Base-by-base conservation (phyloP, 2,888 invertebrate species). In the Limulus polyphemus region DNA sequence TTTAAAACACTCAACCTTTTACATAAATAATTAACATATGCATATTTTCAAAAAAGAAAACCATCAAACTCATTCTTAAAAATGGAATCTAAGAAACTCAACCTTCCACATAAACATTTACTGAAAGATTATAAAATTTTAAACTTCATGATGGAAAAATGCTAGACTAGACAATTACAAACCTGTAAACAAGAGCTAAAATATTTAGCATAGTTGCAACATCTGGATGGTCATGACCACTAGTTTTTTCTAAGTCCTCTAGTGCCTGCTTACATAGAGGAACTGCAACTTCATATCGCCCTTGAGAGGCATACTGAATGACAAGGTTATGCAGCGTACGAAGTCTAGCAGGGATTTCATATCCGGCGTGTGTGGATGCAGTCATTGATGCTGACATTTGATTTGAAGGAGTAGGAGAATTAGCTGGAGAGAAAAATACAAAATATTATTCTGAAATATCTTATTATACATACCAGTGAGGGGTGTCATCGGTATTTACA, bases 141-240 rank as follows among this genome's bases (percentile, higher is more conserved):
- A 32, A 32, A 32, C 32, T 2, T 32, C 32, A 32, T 5, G 7
- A 32, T 32, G 32, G 32, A 2, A 32, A 32, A 32, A 32, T 32
- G 32, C 7, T 32, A 32, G 3, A 32, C 32, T 3, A 32, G 32
- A 32, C 32, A 32, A 32, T 56, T 13, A n/a, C 14, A 49, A 63
- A 81, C 80, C 81, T 77, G 73, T 83, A 83, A n/a, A 99, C 99
- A 59, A 99, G 83, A 12, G 99, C 99, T 66, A 99, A 83, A 71
- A 99, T 94, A 76, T 99, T 99, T 69, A 99, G 83, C 98, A 99
- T 99, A 56, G 98, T 99, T 56, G 98, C 98, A 14, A 99, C 98
- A 75, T 99, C 98, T 0, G 98, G 98, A 79, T 99, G 98, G 79
- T 98, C 95, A 76, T 98, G 97, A 0, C 99, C 99, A 63, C 92